These are phyloP conservation scores for Empidonax alnorum DNA, from an alignment of 2,113 vertebrate species.

Conservation along the genomic window DNA sequence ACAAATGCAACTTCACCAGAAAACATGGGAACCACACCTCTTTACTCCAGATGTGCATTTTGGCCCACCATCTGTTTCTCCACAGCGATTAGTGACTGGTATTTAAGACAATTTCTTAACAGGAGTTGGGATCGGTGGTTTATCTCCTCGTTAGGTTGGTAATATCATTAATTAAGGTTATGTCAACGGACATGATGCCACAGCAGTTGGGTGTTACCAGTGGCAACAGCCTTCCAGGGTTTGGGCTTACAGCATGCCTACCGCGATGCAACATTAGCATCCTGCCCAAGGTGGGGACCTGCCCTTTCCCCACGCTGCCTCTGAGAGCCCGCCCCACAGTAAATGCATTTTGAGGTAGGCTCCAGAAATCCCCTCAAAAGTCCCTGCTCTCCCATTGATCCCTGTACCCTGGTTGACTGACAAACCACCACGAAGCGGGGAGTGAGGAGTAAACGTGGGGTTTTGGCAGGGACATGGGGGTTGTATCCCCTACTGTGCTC, in stretches of 20 bases:
- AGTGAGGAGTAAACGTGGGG: fast-evolving
- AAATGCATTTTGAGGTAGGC: neutral
- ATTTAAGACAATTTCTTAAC: slow-evolving; percentile 66
- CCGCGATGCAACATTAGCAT: fast-evolving
- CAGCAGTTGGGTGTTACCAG: slow-evolving; percentile 15
- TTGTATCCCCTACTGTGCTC: neutral
- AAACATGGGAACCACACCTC: slow-evolving; percentile 26
- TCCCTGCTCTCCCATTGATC: neutral
- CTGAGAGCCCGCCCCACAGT: fast-evolving
- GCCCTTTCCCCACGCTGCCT: neutral
- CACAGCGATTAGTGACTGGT: slow-evolving; percentile 29
- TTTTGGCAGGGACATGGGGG: fast-evolving
- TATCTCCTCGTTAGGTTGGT: slow-evolving; percentile 56
- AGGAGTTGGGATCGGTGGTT: slow-evolving; percentile 31
- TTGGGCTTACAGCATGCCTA: neutral
- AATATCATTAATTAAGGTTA: slow-evolving; percentile 48
- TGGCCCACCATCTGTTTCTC: slow-evolving; percentile 54
- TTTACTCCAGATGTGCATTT: slow-evolving; percentile 46
- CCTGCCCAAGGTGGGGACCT: neutral
- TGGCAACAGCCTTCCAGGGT: slow-evolving; percentile 46
- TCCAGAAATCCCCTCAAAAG: slow-evolving; percentile 28
- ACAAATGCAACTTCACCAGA: slow-evolving; percentile 60
- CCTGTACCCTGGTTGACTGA: neutral
- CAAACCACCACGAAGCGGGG: fast-evolving
- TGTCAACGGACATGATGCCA: slow-evolving; percentile 44